phyloP scores from a whole-genome alignment of 2,113 vertebrate species.

The Rhinichthys klamathensis region DNA sequence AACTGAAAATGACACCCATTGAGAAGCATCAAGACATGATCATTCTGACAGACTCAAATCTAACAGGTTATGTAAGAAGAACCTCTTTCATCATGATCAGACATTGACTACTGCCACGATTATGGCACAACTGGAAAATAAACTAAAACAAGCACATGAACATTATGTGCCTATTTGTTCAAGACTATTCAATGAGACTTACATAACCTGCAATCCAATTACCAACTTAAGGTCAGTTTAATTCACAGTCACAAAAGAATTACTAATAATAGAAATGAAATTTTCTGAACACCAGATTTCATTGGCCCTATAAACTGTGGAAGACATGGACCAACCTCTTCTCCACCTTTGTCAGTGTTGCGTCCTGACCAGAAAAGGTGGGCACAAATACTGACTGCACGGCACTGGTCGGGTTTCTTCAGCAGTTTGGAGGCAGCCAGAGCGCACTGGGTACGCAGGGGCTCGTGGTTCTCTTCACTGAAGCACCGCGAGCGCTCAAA shows the following conservation, averaged over 20 bases:
- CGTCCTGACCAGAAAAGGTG: conserved; percentile 97
- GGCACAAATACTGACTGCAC: conserved; percentile 95
- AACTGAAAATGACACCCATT: neutral
- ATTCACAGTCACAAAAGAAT: neutral
- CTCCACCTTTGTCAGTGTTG: conserved; percentile 93
- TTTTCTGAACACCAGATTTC: neutral
- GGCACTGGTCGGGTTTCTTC: conserved; percentile 97
- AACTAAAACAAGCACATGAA: neutral
- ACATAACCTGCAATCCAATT: conserved; percentile 10
- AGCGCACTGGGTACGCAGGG: conserved; percentile 94
- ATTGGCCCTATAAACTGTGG: neutral
- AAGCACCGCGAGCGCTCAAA: conserved; percentile 96
- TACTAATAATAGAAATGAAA: neutral
- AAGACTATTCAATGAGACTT: conserved; percentile 9
- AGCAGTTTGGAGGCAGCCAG: conserved; percentile 96
- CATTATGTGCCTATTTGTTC: neutral
- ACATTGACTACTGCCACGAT: neutral
- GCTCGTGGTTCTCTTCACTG: conserved; percentile 98
- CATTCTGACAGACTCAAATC: neutral
- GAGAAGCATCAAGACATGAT: neutral
- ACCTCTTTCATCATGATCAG: neutral
- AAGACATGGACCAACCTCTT: conserved; percentile 82
- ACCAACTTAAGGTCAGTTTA: neutral
- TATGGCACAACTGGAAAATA: neutral
- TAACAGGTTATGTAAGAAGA: neutral